Evolutionary conservation across 2,797 vertebrate species (phyloP), one percentile per base, ranked within the genome.

Genomic region (Crocodylus rhombifer): DNA sequence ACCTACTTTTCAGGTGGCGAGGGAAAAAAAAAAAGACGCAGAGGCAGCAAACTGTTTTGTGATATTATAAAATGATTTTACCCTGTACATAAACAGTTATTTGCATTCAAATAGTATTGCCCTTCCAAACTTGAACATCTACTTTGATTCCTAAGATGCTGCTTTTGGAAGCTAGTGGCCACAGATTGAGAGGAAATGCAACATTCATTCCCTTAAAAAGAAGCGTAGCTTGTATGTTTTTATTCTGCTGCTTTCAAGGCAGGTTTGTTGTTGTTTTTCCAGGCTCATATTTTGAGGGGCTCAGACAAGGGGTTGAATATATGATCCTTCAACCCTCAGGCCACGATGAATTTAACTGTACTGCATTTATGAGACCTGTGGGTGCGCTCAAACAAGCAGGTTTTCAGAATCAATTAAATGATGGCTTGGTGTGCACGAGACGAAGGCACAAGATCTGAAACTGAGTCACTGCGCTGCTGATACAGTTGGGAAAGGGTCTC

Each of bases 351-450:
- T 93, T 93, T 90, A 91, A 82, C 77, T 0, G 0, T 30, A 64
- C 83, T 65, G 56, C 82, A 77, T 95, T 93, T 94, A 93, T 77
- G 94, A 95, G 94, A 64, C 94, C 93, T 88, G 75, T 62, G 93
- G 89, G 90, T 94, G 89, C 62, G 86, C 85, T 90, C 3, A 78
- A 92, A 85, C 69, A 79, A 92, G 94, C 84, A 75, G 60, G 91
- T 95, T 97, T 97, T 95, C 88, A 84, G 76, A 96, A 91, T 96
- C 94, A 93, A 86, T 95, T 93, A 90, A 88, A 65, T 0, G 33
- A 78, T 7, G 62, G 73, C 3, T 1, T 78, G 79, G 84, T 74
- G 86, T 82, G 71, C 80, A 82, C 79, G 84, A 76, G 83, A 56
- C 61, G 73, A 77, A 92, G 63, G 77, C 25, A 77, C 83, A 74